Evolutionary conservation across 2,797 vertebrate species (phyloP).

Genomic region (Chloroceryle amazona): DNA sequence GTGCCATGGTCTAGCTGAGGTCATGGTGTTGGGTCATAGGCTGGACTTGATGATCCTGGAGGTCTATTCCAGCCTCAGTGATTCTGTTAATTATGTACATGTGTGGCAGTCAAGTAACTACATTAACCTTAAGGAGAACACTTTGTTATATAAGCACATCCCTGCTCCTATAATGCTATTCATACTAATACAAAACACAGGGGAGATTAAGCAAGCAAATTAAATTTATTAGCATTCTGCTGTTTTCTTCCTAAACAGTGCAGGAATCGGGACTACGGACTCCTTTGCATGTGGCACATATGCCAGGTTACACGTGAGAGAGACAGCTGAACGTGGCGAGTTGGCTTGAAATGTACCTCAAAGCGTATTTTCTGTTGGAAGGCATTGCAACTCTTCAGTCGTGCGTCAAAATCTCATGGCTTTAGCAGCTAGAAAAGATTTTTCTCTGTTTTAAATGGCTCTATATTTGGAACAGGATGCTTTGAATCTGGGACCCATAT

Average conservation of each 20-base stretch:
- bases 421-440: neutral
- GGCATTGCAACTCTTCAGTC: neutral
- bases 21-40: too few species aligned
- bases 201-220: conserved; percentile 44
- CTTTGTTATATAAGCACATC: conserved; percentile 43
- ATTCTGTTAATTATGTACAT: neutral
- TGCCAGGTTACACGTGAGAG: neutral
- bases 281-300: neutral
- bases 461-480: neutral
- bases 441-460: neutral
- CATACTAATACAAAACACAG: conserved; percentile 41
- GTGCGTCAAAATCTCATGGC: neutral
- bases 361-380: neutral
- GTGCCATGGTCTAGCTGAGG: too few species aligned
- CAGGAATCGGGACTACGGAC: neutral
- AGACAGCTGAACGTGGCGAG: accelerated
- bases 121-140: conserved; percentile 54
- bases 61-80: too few species aligned
- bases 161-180: conserved; percentile 8
- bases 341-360: neutral
- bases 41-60: too few species aligned
- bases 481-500: neutral
- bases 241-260: neutral
- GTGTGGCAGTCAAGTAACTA: neutral
- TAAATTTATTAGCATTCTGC: conserved; percentile 41